These are phyloP conservation scores for Parotia lawesii DNA, from an alignment of 2,113 vertebrate genomes.

Conservation along the genomic window DNA sequence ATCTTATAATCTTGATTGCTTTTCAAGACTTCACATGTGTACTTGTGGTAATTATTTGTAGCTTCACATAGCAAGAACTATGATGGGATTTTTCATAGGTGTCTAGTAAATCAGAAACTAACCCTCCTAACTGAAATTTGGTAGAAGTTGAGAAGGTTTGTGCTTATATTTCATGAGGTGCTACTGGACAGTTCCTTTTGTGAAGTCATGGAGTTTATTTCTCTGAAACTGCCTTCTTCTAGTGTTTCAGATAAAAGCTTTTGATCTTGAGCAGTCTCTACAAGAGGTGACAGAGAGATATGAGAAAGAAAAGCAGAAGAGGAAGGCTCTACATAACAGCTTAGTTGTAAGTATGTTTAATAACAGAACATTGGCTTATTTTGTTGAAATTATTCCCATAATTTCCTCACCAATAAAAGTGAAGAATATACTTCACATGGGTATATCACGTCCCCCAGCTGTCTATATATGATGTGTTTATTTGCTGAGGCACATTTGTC, in stretches of 20 bases:
- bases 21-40: background rate
- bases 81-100: background rate
- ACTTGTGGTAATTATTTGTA: background rate
- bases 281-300: constrained; percentile 49
- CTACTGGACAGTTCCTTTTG: background rate
- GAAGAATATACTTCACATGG: background rate
- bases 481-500: background rate
- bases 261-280: constrained; percentile 52
- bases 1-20: background rate
- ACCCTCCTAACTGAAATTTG: background rate
- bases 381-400: background rate
- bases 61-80: background rate
- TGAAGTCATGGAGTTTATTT: background rate
- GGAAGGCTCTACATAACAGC: constrained; percentile 59
- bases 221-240: constrained; percentile 5
- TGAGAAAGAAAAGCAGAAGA: constrained; percentile 56
- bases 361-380: background rate
- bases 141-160: background rate
- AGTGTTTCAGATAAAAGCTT: constrained; percentile 56
- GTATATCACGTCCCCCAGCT: background rate
- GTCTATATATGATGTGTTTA: background rate
- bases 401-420: background rate
- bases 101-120: background rate
- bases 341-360: constrained; percentile 60
- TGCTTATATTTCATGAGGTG: background rate